Conservation (phyloP, 1,140 invertebrate genomes). For the Dendrolimus kikuchii region DNA sequence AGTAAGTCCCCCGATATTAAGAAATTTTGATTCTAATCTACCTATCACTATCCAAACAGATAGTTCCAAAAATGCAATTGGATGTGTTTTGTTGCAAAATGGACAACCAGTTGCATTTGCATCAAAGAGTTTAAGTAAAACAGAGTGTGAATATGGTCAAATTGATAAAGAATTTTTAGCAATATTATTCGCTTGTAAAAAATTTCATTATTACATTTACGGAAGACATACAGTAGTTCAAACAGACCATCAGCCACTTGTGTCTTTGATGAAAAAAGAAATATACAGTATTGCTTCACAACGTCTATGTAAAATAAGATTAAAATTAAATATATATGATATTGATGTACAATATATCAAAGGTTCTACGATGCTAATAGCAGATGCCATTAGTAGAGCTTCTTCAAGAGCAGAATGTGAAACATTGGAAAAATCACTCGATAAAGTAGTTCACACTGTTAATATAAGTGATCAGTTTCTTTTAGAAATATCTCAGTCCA, state of each 20-base stretch:
- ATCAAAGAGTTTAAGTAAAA: too few species aligned
- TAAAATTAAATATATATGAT: constrained; percentile 9
- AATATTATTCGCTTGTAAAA: constrained; percentile 1
- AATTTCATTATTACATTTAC: constrained; percentile 3
- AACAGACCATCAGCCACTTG: constrained; percentile 6
- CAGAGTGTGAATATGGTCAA: too few species aligned
- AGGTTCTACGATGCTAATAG: constrained; percentile 4
- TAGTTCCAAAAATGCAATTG: too few species aligned
- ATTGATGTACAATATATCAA: constrained; percentile 1
- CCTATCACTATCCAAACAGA: too few species aligned
- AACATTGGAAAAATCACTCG: neutral
- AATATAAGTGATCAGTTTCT: neutral
- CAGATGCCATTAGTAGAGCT: constrained; percentile 1
- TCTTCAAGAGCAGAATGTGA: neutral
- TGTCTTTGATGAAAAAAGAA: constrained; percentile 6
- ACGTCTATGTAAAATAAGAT: constrained; percentile 2
- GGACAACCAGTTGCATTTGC: too few species aligned
- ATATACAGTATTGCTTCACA: neutral
- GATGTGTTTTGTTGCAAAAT: too few species aligned
- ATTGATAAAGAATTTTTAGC: too few species aligned
- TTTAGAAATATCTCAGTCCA: neutral
- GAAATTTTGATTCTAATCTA: too few species aligned
- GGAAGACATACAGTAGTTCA: constrained; percentile 3
- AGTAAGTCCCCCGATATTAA: too few species aligned
- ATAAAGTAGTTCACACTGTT: constrained; percentile 1